phyloP scores from a whole-genome alignment of 2,797 vertebrate genomes.

The Oreochromis grahami region DNA sequence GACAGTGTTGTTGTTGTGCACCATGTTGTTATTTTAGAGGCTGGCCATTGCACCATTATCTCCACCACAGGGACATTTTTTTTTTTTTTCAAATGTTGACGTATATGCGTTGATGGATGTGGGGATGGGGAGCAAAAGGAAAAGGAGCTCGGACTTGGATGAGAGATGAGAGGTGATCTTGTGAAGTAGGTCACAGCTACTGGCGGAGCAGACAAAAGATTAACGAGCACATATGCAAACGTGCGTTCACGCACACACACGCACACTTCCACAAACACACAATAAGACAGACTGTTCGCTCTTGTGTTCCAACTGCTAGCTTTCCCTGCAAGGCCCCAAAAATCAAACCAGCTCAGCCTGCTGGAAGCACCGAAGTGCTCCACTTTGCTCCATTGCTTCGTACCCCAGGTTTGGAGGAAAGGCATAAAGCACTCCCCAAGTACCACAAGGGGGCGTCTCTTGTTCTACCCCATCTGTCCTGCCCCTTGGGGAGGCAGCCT shows the following conservation, averaged over 20 bases:
- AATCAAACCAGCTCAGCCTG: slow-evolving; percentile 41
- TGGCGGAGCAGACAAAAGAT: slow-evolving; percentile 34
- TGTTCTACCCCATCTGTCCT: slow-evolving; percentile 39
- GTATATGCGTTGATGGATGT: slow-evolving; percentile 31
- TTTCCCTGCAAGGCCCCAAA: slow-evolving; percentile 50
- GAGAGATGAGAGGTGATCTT: slow-evolving; percentile 13
- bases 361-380: slow-evolving; percentile 36
- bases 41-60: slow-evolving; percentile 51
- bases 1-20: slow-evolving; percentile 63
- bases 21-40: slow-evolving; percentile 71
- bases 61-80: slow-evolving; percentile 36
- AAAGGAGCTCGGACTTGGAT: slow-evolving; percentile 20
- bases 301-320: slow-evolving; percentile 30
- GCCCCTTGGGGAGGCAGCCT: slow-evolving; percentile 47
- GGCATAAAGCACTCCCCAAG: slow-evolving; percentile 15
- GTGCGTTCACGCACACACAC: slow-evolving; percentile 9
- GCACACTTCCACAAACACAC: background rate
- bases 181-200: slow-evolving; percentile 62
- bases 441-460: slow-evolving; percentile 62
- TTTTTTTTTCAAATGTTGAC: slow-evolving; percentile 36
- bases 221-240: slow-evolving; percentile 46
- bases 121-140: background rate
- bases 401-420: slow-evolving; percentile 20
- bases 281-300: slow-evolving; percentile 28
- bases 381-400: background rate